Base-by-base conservation (phyloP, 2,888 invertebrate genomes). In the Trichopoda pennipes region DNA sequence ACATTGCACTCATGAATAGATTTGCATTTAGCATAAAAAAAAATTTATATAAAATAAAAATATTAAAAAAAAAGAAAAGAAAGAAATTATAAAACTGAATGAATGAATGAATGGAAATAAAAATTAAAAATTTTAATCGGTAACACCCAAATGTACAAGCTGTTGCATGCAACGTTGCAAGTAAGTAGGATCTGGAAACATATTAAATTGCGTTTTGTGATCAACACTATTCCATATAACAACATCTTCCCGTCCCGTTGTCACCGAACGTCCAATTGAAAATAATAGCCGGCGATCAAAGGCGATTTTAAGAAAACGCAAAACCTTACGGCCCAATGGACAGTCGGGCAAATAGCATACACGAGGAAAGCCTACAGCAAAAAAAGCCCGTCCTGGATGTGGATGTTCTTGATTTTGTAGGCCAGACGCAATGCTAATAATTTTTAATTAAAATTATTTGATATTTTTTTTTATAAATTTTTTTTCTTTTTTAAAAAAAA, bases 191-290 rank as follows among this genome's bases (percentile, higher is more conserved):
- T 96, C 96, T 2, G 96, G 96, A 90, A 95, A 96, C 85, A 95
- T 95, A 73, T 94, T 94, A 32, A 94, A 92, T 90, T 95, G 94
- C 78, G 96, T 96, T 91, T 96, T 96, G 90, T 97, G 97, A 87
- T 96, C 96, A 81, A 97, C 95, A 88, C 94, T 95, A 89, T 96
- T 96, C 98, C 98, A 98, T 58, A 97, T 94, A 73, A 98, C 96
- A 80, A 97, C 96, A 92, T 98, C 96, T 89, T 96, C 95, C 86
- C 96, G 94, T 0, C 98, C 98, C 0, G 98, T 98, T 0, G 98
- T 98, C 78, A 94, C 94, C 1, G 97, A 98, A 56, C 95, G 93
- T 73, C 96, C 95, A 85, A 98, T 95, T 0, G 96, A 95, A 92
- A 98, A 98, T 86, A 97, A 94, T 85, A 95, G 91, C 80, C 96